Conservation (phyloP, 2,888 invertebrate genomes). For the Strigamia maritima region DNA sequence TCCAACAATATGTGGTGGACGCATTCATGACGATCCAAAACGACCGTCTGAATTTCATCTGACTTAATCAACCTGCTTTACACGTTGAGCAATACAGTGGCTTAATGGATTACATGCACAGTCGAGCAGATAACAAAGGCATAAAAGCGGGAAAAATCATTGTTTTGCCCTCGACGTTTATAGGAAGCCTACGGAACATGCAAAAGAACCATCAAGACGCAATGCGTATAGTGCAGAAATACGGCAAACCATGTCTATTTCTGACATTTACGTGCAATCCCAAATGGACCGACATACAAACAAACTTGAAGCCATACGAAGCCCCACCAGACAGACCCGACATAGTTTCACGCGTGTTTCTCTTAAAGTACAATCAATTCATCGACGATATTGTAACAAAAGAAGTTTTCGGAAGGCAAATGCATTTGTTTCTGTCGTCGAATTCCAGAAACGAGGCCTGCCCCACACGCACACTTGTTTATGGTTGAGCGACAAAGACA, state of each 20-base stretch:
- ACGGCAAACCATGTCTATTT: conserved; percentile 53
- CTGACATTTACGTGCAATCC: conserved; percentile 55
- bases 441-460: conserved; percentile 46
- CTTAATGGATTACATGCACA: no score
- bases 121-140: no score
- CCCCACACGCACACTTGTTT: conserved; percentile 44
- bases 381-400: not conserved
- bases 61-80: no score
- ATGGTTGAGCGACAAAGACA: conserved; percentile 39
- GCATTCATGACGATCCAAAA: no score
- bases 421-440: conserved; percentile 43
- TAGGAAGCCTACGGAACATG: conserved; percentile 49
- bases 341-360: conserved; percentile 50
- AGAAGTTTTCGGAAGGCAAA: not conserved
- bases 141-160: conserved; percentile 40
- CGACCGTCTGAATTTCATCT: no score
- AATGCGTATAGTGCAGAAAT: conserved; percentile 52
- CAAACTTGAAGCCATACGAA: conserved; percentile 47
- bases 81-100: no score
- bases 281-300: conserved; percentile 51
- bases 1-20: no score
- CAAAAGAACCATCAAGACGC: conserved; percentile 52
- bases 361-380: conserved; percentile 30
- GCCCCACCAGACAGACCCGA: conserved; percentile 49
- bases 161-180: conserved; percentile 50